Conservation (phyloP, 2,797 vertebrate genomes). For the Galagoides demidoff region DNA sequence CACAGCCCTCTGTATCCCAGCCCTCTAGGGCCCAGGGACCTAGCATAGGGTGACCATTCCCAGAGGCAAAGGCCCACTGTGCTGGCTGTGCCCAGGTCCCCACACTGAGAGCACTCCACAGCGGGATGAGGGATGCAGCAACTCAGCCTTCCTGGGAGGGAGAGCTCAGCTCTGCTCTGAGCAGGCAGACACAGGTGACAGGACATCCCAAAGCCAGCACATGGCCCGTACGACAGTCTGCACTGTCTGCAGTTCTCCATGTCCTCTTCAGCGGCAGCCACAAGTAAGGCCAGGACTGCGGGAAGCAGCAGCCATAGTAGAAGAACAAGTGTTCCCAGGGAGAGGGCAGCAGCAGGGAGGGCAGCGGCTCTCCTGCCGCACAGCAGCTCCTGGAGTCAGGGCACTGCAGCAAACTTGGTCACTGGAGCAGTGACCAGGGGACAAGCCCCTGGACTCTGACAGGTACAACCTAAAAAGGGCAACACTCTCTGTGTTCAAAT, state of each 20-base stretch:
- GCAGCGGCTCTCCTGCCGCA: accelerated
- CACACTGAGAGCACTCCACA: too few species aligned
- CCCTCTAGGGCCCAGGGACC: not conserved
- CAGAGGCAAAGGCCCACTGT: not conserved
- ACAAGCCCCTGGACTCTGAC: accelerated
- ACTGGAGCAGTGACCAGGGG: not conserved
- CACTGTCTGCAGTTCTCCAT: too few species aligned
- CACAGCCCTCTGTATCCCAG: not conserved
- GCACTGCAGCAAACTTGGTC: not conserved
- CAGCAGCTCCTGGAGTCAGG: not conserved
- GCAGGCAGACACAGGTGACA: accelerated
- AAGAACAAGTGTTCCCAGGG: not conserved
- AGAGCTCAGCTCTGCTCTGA: not conserved
- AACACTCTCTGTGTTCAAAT: not conserved
- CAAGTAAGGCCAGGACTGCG: accelerated
- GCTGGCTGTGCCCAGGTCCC: not conserved
- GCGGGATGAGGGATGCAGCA: too few species aligned
- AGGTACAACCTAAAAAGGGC: not conserved
- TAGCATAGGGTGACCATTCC: not conserved
- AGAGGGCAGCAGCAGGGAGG: not conserved
- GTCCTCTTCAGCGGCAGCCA: not conserved
- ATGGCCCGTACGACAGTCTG: not conserved
- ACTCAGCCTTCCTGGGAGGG: accelerated
- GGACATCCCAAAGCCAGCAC: not conserved
- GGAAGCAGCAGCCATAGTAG: accelerated